phyloP scores from a whole-genome alignment of 1,140 invertebrate genomes.

The Hesperophylax magnus region DNA sequence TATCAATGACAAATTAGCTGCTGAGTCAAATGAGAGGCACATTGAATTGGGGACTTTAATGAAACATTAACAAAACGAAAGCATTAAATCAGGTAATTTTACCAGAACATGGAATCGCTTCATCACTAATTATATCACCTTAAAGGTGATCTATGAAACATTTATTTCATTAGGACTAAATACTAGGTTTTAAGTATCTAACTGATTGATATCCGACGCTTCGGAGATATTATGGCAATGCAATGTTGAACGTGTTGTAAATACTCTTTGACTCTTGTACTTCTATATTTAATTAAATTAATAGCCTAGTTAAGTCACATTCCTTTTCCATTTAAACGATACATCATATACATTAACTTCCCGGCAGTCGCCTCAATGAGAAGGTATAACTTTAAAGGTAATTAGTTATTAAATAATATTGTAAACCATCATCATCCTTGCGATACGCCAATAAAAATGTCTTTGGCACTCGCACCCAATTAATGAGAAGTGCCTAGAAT shows the following conservation, averaged over 20 bases:
- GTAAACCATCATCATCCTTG: neutral
- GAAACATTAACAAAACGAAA: too few relatives aligned
- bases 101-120: too few relatives aligned
- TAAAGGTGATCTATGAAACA: too few relatives aligned
- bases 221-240: slow-evolving; percentile 25
- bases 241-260: slow-evolving; percentile 2
- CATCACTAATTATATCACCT: too few relatives aligned
- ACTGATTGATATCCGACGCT: slow-evolving; percentile 3
- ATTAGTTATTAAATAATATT: neutral
- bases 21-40: too few relatives aligned
- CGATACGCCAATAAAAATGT: slow-evolving; percentile 19
- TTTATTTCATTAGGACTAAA: too few relatives aligned
- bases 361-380: neutral
- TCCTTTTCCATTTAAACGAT: slow-evolving; percentile 10
- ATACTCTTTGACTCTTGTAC: slow-evolving; percentile 22
- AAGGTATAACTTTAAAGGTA: slow-evolving; percentile 7
- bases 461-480: slow-evolving; percentile 18
- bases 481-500: slow-evolving; percentile 4
- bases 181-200: neutral
- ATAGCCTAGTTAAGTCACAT: slow-evolving; percentile 26
- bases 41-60: too few relatives aligned
- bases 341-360: neutral
- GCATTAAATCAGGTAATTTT: too few relatives aligned
- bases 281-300: slow-evolving; percentile 8
- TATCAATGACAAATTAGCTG: slow-evolving; percentile 7